Evolutionary conservation across 2,113 vertebrate species (phyloP).

Genomic region (Nyctibius bracteatus): DNA sequence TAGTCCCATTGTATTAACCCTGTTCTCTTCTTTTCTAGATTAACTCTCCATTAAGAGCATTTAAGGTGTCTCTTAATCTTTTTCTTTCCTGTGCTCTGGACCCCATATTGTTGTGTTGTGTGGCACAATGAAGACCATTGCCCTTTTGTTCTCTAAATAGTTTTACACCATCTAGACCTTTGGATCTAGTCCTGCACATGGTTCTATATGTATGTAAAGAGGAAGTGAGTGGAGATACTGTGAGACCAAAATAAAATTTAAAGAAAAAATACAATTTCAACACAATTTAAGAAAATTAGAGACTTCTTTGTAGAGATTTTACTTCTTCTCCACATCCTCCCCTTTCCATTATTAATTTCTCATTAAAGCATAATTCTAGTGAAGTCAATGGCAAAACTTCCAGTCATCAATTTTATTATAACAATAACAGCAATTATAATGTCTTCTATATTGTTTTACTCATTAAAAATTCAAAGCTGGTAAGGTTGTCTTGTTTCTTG

Average conservation of each 20-base stretch:
- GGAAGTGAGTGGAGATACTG: not conserved
- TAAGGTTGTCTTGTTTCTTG: not conserved
- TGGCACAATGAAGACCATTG: not conserved
- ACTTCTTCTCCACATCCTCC: not conserved
- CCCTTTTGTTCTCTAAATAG: not conserved
- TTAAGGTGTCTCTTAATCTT: not conserved
- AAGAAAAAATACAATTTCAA: not conserved
- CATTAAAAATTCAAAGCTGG: not conserved
- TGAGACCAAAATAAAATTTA: not conserved
- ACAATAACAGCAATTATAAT: not conserved
- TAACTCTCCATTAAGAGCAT: not conserved
- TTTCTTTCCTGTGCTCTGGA: not conserved
- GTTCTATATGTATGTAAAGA: not conserved
- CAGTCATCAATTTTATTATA: not conserved
- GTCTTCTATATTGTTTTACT: not conserved
- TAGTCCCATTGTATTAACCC: not conserved
- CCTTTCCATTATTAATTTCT: not conserved
- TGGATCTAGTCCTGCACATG: not conserved
- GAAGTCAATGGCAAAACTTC: not conserved
- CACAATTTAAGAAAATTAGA: not conserved
- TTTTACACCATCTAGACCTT: not conserved
- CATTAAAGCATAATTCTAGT: not conserved
- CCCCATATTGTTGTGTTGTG: not conserved
- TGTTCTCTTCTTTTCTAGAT: not conserved
- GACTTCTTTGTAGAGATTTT: not conserved